Base-by-base conservation (phyloP, 2,797 vertebrate genomes). In the Sebastes variabilis region DNA sequence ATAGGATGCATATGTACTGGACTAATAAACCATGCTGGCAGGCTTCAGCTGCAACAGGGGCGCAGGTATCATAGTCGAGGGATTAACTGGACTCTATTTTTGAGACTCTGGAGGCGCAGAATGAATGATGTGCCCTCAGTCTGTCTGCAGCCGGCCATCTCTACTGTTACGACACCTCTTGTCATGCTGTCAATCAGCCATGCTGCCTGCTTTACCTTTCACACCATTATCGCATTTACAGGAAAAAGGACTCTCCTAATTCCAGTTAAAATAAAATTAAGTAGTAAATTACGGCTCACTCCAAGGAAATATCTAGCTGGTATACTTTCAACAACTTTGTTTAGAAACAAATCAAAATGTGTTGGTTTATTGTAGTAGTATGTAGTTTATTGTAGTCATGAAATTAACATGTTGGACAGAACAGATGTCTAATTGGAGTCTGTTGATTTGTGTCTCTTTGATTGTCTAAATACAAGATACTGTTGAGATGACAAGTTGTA, bases 1-100 rank as follows among this genome's bases (percentile, higher is more conserved):
- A 91, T 94, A 95, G 93, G 66, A 77, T 82, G 32, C 78, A 86
- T 90, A 85, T 90, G 82, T 84, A 73, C 38, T 32, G 75, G 71
- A 72, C 74, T 75, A 88, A 87, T 90, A 87, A 87, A 89, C 81
- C 79, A 79, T 69, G 69, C 58, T 75, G 70, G 36, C 86, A 74
- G 80, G 72, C 77, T 65, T 80, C 75, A 77, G 85, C 84, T 71
- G 77, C 74, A 87, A 76, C 81, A 61, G 65, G 65, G 84, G 7
- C 27, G 25, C 93, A 95, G 91, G 90, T 95, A 94, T 88, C 87
- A 85, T 54, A 78, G 87, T 66, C 6, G n/a, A 71, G 81, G 93
- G 93, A 96, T 95, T 94, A 95, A 73, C 49, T 79, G 5, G 49
- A 74, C 72, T 90, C 94, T 96, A 96, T 96, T 96, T 96, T 82